Percentiles rank a stretch among this genome's conserved stretches.
Conservation (phyloP, 2,113 vertebrate species). For the Zapus hudsonius region DNA sequence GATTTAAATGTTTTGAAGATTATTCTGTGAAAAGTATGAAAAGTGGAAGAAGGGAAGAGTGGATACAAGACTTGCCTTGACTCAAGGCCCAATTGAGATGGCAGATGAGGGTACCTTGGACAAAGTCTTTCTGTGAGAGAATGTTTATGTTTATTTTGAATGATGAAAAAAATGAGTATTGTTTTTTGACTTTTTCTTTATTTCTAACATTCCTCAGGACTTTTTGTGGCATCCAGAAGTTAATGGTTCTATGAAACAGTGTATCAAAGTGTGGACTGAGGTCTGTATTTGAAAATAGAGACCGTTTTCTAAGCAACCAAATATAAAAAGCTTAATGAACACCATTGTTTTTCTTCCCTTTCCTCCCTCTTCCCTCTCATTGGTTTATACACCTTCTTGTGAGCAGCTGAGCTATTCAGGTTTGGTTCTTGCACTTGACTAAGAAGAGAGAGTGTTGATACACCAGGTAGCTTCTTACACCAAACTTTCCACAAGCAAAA, state of each 20-base stretch:
- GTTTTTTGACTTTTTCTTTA: constrained; percentile 43
- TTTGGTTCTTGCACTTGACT: not conserved
- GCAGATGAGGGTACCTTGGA: not conserved
- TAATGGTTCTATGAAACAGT: constrained; percentile 96
- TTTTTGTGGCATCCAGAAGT: constrained; percentile 97
- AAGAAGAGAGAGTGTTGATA: not conserved
- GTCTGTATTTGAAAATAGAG: constrained; percentile 81
- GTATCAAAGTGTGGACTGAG: constrained; percentile 92
- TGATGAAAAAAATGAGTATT: not conserved
- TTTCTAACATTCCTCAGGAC: constrained; percentile 85
- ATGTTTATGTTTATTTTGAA: constrained; percentile 26
- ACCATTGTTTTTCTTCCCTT: not conserved
- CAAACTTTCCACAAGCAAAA: not conserved
- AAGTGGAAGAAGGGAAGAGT: not conserved
- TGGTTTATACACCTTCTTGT: not conserved
- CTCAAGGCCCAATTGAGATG: not conserved
- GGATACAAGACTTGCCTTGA: not conserved
- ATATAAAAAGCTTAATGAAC: not conserved
- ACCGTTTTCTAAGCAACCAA: not conserved
- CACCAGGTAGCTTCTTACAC: not conserved
- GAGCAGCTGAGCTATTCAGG: not conserved
- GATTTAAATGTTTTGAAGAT: constrained; percentile 18
- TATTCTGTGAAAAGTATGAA: not conserved
- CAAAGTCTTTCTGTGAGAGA: not conserved
- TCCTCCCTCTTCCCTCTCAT: not conserved